Evolutionary conservation across 2,797 vertebrate genomes (phyloP).

Genomic region (Sebastes diploproa): DNA sequence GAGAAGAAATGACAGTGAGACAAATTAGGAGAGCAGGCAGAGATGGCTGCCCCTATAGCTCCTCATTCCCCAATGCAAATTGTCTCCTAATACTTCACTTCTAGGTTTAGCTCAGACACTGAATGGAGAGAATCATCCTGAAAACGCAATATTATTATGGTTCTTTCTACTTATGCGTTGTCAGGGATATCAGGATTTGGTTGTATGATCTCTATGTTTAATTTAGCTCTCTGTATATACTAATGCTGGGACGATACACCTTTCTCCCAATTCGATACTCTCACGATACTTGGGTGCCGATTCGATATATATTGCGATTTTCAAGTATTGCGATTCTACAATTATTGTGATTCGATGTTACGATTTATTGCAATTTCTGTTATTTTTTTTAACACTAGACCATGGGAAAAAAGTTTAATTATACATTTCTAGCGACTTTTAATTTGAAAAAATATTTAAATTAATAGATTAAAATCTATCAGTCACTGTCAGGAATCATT

Average conservation of each 20-base stretch:
- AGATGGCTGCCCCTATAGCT: slow-evolving; percentile 40
- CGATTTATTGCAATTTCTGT: too few relatives aligned
- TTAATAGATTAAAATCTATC: rapidly evolving
- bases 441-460: too few relatives aligned
- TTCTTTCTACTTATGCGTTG: slow-evolving; percentile 3
- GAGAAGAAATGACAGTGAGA: slow-evolving; percentile 72
- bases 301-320: too few relatives aligned
- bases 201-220: background rate
- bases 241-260: too few relatives aligned
- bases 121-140: background rate
- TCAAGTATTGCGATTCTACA: too few relatives aligned
- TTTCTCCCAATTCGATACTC: too few relatives aligned
- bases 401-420: too few relatives aligned
- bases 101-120: slow-evolving; percentile 9
- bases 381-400: too few relatives aligned
- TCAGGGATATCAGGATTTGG: background rate
- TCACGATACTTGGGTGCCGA: too few relatives aligned
- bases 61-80: slow-evolving; percentile 59
- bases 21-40: slow-evolving; percentile 56
- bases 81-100: slow-evolving; percentile 27
- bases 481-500: too few relatives aligned
- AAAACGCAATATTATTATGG: background rate
- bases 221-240: background rate
- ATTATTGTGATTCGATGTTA: too few relatives aligned
- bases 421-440: too few relatives aligned